Evolutionary conservation across 2,888 invertebrate genomes (phyloP).

Genomic region (Lasius platythorax): DNA sequence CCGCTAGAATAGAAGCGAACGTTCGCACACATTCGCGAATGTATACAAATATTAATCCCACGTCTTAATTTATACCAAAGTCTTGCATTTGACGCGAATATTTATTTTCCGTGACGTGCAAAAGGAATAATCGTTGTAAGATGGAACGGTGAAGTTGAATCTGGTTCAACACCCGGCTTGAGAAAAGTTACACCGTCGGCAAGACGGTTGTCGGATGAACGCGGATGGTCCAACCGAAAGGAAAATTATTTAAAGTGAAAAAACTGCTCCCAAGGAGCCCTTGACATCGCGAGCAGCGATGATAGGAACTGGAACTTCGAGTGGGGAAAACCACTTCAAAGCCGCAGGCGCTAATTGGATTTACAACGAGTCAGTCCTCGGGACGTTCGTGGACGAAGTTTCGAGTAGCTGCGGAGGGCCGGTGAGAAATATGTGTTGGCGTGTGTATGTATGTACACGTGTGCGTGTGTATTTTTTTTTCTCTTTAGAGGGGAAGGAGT

Average conservation of each 20-base stretch:
- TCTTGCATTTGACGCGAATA: not conserved
- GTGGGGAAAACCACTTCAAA: conserved; percentile 80
- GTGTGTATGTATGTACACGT: not conserved
- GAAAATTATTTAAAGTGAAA: conserved; percentile 73
- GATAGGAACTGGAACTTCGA: conserved; percentile 72
- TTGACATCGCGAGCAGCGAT: conserved; percentile 72
- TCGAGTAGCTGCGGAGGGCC: conserved; percentile 73
- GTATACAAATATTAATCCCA: not conserved
- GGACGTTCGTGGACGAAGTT: conserved; percentile 73
- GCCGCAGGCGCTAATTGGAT: conserved; percentile 82
- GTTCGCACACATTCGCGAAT: not conserved
- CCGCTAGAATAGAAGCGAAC: too few relatives aligned
- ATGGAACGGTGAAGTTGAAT: not conserved
- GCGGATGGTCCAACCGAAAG: conserved; percentile 65
- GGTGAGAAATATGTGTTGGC: conserved; percentile 58
- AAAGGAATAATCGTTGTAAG: too few relatives aligned
- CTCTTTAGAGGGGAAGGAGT: conserved; percentile 25
- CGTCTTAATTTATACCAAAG: not conserved
- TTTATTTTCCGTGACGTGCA: too few relatives aligned
- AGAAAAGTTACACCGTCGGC: conserved; percentile 36
- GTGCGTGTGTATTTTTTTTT: conserved; percentile 44
- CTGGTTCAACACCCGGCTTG: conserved; percentile 28
- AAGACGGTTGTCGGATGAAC: conserved; percentile 54
- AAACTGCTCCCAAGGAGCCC: conserved; percentile 72
- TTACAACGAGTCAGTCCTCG: conserved; percentile 80